These are phyloP conservation scores for Hylia prasina DNA, from an alignment of 2,113 vertebrate species.

Conservation along the genomic window DNA sequence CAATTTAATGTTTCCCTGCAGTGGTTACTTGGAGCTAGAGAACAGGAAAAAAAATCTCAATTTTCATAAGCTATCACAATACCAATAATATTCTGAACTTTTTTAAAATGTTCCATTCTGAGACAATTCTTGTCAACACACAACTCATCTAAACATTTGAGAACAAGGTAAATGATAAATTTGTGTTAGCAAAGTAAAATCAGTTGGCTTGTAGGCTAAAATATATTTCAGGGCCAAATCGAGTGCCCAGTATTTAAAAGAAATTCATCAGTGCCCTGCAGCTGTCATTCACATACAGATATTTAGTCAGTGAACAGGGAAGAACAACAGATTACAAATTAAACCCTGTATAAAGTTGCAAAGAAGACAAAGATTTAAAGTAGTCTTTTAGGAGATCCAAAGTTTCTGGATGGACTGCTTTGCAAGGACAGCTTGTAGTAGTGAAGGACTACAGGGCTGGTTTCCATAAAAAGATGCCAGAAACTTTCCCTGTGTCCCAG, in stretches of 20 bases:
- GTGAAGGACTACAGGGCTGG: accelerated
- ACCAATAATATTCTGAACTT: neutral
- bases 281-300: neutral
- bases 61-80: neutral
- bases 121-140: neutral
- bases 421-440: neutral
- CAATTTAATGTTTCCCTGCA: neutral
- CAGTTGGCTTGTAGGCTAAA: neutral
- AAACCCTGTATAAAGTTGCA: neutral
- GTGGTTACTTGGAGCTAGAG: neutral
- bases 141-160: neutral
- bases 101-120: neutral
- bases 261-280: neutral
- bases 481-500: neutral
- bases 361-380: neutral
- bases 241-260: neutral
- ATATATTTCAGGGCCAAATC: neutral
- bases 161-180: accelerated
- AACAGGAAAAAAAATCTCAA: neutral
- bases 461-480: neutral
- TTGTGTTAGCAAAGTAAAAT: neutral
- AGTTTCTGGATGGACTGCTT: neutral
- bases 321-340: neutral
- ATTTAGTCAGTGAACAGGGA: neutral
- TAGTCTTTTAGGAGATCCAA: neutral